A percentile compares a stretch with the other conserved stretches of the same genome.
Evolutionary conservation across 2,888 invertebrate species (phyloP).

Genomic region (Synergus itoensis): DNA sequence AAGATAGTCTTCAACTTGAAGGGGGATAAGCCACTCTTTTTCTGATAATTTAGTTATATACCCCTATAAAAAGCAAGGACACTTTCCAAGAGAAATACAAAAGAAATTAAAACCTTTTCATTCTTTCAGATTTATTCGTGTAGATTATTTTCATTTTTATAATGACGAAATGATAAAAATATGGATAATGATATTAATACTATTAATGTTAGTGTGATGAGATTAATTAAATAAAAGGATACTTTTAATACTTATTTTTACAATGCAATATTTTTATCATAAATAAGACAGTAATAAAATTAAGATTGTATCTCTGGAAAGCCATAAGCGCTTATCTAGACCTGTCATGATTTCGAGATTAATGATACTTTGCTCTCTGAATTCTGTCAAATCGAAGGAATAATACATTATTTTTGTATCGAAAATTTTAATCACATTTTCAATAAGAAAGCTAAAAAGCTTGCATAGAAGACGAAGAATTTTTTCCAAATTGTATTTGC

Average conservation of each 20-base stretch:
- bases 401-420: background rate
- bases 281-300: background rate
- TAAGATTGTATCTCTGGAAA: background rate
- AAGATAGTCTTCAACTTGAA: background rate
- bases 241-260: no score
- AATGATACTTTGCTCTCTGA: background rate
- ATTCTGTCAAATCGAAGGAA: background rate
- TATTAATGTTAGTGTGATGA: background rate
- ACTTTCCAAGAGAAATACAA: background rate
- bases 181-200: background rate
- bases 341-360: background rate
- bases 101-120: background rate
- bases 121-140: background rate
- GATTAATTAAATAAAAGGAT: background rate
- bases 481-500: no score
- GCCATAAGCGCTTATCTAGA: background rate
- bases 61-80: background rate
- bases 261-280: background rate
- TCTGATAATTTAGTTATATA: slow-evolving; percentile 27
- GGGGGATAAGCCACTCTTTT: slow-evolving; percentile 20
- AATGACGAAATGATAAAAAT: background rate
- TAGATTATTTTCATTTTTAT: background rate
- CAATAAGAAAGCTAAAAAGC: background rate
- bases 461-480: background rate
- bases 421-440: background rate